phyloP scores from a whole-genome alignment of 2,797 vertebrate genomes.

The Coilia nasus region DNA sequence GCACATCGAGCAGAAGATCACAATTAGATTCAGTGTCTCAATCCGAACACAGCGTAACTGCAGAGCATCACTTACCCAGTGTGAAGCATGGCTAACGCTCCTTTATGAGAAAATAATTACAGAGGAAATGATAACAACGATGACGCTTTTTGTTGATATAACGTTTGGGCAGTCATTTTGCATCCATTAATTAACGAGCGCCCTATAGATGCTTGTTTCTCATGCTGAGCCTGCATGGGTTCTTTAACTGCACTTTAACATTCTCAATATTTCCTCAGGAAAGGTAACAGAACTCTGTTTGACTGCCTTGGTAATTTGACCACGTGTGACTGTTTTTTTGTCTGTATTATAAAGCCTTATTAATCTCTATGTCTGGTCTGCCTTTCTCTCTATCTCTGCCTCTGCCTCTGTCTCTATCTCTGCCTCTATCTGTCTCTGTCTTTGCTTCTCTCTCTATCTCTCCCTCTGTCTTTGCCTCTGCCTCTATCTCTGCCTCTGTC shows the following conservation, averaged over 20 bases:
- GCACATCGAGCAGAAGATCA: background rate
- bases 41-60: background rate
- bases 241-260: background rate
- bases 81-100: conserved; percentile 2
- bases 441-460: no score
- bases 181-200: background rate
- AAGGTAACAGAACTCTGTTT: background rate
- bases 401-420: no score
- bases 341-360: no score
- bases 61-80: background rate
- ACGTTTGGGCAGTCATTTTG: background rate
- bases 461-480: no score
- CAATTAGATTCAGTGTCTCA: background rate
- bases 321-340: background rate
- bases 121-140: background rate
- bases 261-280: background rate
- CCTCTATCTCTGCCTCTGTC: no score
- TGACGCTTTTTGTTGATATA: background rate
- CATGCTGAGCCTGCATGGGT: background rate
- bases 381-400: no score
- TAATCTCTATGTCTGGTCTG: no score
- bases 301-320: background rate
- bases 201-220: background rate
- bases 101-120: background rate
- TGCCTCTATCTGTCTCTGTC: no score